A percentile compares a stretch with the other conserved stretches of the same genome.
These are phyloP conservation scores for Dasysyrphus albostriatus DNA, from an alignment of 2,888 invertebrate species.

Conservation along the genomic window DNA sequence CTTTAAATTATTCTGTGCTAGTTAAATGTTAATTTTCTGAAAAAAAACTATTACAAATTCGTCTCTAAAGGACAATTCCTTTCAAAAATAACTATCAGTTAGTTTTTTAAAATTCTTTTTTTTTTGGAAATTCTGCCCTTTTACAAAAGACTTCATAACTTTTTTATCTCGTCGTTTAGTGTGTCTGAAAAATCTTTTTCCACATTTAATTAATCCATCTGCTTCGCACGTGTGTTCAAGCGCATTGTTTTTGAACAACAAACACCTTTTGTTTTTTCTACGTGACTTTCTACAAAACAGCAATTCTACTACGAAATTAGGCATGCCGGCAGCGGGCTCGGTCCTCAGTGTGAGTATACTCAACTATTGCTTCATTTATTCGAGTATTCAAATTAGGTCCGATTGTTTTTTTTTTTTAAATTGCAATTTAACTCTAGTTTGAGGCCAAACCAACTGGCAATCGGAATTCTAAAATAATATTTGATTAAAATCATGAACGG, in stretches of 20 bases:
- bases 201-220: not conserved
- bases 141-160: no score
- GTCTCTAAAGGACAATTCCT: no score
- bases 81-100: no score
- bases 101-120: no score
- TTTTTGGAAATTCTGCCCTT: no score
- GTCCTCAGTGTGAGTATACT: not conserved
- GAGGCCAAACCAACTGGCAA: not conserved
- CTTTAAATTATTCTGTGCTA: no score
- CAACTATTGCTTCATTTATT: not conserved
- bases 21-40: no score
- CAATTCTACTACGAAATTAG: not conserved
- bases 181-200: not conserved
- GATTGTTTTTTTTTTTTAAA: not conserved
- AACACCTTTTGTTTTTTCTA: slow-evolving; percentile 2
- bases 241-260: not conserved
- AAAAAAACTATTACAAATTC: no score
- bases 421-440: not conserved
- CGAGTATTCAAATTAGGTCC: not conserved
- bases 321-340: not conserved
- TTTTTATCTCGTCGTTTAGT: no score
- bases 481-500: not conserved
- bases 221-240: not conserved
- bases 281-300: not conserved
- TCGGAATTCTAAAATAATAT: not conserved